Base-by-base conservation (phyloP, 2,797 vertebrate species). In the Sebastes nivosus region DNA sequence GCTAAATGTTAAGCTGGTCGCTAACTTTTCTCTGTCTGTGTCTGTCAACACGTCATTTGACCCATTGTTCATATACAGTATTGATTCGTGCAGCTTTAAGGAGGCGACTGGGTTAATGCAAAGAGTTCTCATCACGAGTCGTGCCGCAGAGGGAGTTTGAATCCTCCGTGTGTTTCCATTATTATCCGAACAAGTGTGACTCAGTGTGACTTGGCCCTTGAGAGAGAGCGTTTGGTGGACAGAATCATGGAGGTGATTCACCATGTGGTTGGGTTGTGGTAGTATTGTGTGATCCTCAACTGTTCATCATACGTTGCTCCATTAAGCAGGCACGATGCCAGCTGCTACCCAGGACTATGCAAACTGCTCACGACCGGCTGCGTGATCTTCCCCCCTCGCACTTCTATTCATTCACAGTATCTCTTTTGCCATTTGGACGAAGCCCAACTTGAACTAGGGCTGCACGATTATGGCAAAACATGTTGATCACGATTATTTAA, bases 291-390 rank as follows among this genome's bases (percentile, higher is more conserved):
- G 29, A 78, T 82, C 64, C 55, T 71, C 77, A n/a, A 81, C 69
- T 75, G 71, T 86, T 89, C 80, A 81, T 90, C 79, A 81, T 63
- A 60, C 3, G 36, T 71, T 64, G 85, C 75, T 75, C 80, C 85
- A 87, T 92, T 88, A 91, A 72, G 80, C 84, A 81, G 92, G 76
- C 81, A 9, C 22, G 57, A 82, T 38, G 86, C 90, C 84, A 89
- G 78, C 82, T 86, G 85, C 79, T 77, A 29, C 64, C 65, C 72
- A 36, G 65, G 50, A 82, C 55, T 25, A 55, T 69, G 71, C n/a
- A 82, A 77, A 85, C 52, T 32, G 70, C 75, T 87, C 75, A 63
- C 16, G 32, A 70, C 52, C 3, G 18, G n/a, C 54, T 22, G 22
- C 57, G 22, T 78, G 68, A 81, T 76, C 63, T 54, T 34, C 34